Conservation (phyloP, 1,140 invertebrate genomes). For the Paralvinella palmiformis region DNA sequence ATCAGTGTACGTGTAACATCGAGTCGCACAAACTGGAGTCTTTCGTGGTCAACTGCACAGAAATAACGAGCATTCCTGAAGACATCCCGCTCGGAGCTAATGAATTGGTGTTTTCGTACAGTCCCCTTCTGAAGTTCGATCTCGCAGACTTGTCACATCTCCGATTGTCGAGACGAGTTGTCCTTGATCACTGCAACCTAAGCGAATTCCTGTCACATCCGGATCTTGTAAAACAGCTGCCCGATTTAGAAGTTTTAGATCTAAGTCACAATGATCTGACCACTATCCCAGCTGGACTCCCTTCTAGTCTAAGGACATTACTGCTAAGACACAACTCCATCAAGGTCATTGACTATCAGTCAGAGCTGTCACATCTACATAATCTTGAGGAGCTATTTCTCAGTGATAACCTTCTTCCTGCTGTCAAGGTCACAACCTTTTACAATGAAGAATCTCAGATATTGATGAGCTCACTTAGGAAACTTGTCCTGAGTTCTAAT, state of each 20-base stretch:
- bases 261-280: neutral
- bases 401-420: conserved; percentile 16
- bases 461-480: conserved; percentile 5
- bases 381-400: conserved; percentile 12
- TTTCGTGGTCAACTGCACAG: too few species aligned
- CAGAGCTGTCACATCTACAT: neutral
- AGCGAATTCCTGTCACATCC: neutral
- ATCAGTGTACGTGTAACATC: too few species aligned
- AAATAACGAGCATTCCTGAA: too few species aligned
- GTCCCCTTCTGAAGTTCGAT: neutral
- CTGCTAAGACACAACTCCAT: neutral
- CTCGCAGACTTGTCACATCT: neutral
- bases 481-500: conserved; percentile 17
- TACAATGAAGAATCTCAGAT: neutral
- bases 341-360: neutral
- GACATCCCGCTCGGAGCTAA: neutral
- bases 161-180: neutral
- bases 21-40: too few species aligned
- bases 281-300: neutral
- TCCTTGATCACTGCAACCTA: neutral
- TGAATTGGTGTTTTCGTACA: neutral
- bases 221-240: neutral
- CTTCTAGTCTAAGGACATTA: neutral
- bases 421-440: conserved; percentile 3
- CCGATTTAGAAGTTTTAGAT: neutral